Evolutionary conservation across 2,888 invertebrate genomes (phyloP).

Genomic region (Microplitis manilae): DNA sequence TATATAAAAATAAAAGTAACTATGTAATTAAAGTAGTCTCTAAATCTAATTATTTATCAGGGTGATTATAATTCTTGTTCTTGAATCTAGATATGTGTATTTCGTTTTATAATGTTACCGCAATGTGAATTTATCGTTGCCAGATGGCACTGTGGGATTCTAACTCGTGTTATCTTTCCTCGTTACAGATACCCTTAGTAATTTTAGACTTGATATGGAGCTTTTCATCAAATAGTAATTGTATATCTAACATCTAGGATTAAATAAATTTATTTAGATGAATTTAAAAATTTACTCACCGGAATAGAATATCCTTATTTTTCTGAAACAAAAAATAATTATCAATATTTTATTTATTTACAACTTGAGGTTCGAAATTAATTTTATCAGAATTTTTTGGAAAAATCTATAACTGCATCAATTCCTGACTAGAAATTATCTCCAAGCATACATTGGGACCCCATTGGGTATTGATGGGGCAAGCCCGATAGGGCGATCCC

Average conservation of each 20-base stretch:
- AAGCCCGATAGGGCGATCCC: too few species aligned
- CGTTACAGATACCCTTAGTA: constrained; percentile 16
- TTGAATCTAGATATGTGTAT: background rate
- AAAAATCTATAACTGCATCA: too few species aligned
- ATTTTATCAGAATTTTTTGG: too few species aligned
- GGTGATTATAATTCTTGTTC: constrained; percentile 9
- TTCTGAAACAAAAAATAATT: background rate
- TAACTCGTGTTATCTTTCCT: constrained; percentile 25
- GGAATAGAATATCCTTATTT: background rate
- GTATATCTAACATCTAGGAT: background rate
- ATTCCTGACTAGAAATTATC: too few species aligned
- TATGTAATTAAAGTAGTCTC: constrained; percentile 1
- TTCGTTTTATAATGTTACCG: constrained; percentile 2
- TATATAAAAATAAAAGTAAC: background rate
- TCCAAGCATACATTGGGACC: too few species aligned
- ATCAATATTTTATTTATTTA: background rate
- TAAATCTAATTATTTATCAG: constrained; percentile 3
- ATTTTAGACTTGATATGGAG: background rate
- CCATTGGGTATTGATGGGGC: too few species aligned
- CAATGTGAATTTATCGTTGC: constrained; percentile 11
- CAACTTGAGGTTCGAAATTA: too few species aligned
- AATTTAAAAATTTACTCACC: background rate
- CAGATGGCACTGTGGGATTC: constrained; percentile 24
- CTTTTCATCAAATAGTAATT: constrained; percentile 8
- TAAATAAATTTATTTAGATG: background rate